Conservation (phyloP, 2,797 vertebrate genomes). For the Smutsia gigantea region DNA sequence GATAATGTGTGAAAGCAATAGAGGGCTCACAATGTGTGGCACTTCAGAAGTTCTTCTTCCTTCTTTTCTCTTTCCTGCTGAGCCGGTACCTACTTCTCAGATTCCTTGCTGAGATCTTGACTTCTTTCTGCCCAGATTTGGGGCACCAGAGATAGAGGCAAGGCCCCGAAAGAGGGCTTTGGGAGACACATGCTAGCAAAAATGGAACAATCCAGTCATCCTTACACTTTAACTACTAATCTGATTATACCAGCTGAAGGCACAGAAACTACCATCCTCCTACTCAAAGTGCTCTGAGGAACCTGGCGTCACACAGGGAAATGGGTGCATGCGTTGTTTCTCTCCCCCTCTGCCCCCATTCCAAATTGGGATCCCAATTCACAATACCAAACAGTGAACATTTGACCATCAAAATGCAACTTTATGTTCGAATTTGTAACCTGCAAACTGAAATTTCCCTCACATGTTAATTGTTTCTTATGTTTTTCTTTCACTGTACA, state of each 20-base stretch:
- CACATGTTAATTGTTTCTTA: neutral
- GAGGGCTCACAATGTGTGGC: neutral
- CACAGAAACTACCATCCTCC: neutral
- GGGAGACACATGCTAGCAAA: neutral
- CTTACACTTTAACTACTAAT: neutral
- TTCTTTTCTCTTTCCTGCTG: neutral
- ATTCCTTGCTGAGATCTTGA: neutral
- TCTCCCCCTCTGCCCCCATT: neutral
- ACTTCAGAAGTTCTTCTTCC: neutral
- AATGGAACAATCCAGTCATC: neutral
- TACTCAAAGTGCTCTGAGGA: conserved; percentile 26
- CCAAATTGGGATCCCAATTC: neutral
- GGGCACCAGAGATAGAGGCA: neutral
- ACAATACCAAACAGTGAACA: neutral
- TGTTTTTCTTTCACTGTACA: conserved; percentile 22
- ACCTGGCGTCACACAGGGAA: neutral
- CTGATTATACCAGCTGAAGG: neutral
- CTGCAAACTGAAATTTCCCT: neutral
- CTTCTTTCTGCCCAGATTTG: neutral
- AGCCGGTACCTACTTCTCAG: neutral
- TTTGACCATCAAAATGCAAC: neutral
- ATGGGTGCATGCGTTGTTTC: neutral
- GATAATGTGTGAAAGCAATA: neutral
- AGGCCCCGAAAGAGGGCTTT: neutral
- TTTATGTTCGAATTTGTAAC: conserved; percentile 20